Evolutionary conservation across 1,140 invertebrate genomes (phyloP).

Genomic region (Euschistus heros): DNA sequence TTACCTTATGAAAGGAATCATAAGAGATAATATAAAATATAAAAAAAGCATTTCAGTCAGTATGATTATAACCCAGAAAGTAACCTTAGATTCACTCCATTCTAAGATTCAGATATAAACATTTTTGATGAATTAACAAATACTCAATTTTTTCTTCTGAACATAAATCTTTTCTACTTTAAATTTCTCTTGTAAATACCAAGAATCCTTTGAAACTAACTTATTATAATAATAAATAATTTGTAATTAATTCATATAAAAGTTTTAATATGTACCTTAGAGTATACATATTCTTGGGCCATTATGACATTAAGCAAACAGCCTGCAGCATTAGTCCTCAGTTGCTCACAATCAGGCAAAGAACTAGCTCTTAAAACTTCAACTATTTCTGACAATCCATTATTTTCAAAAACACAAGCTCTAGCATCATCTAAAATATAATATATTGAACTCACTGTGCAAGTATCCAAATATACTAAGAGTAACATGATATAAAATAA

Average conservation of each 20-base stretch:
- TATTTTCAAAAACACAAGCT: constrained; percentile 46
- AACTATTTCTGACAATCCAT: constrained; percentile 45
- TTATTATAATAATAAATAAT: too few species aligned
- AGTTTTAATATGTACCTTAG: constrained; percentile 33
- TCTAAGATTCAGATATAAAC: too few species aligned
- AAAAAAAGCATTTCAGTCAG: too few species aligned
- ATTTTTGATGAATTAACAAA: too few species aligned
- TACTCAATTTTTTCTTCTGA: too few species aligned
- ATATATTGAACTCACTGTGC: neutral
- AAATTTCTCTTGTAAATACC: too few species aligned
- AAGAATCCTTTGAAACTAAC: too few species aligned
- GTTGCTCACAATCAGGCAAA: constrained; percentile 19
- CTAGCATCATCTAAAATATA: constrained; percentile 37
- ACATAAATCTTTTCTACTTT: too few species aligned
- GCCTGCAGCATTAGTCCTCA: constrained; percentile 41
- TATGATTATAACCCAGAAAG: too few species aligned
- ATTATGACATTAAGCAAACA: constrained; percentile 70
- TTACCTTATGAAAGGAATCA: too few species aligned
- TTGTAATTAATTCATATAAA: neutral
- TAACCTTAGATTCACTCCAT: too few species aligned
- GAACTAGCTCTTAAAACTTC: constrained; percentile 29
- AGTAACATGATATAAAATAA: constrained; percentile 11
- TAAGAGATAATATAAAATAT: too few species aligned
- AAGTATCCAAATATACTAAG: neutral
- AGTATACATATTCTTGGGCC: constrained; percentile 53